Percentiles rank a stretch among this genome's conserved stretches.
phyloP scores from a whole-genome alignment of 2,113 vertebrate genomes.

The Anhinga anhinga region DNA sequence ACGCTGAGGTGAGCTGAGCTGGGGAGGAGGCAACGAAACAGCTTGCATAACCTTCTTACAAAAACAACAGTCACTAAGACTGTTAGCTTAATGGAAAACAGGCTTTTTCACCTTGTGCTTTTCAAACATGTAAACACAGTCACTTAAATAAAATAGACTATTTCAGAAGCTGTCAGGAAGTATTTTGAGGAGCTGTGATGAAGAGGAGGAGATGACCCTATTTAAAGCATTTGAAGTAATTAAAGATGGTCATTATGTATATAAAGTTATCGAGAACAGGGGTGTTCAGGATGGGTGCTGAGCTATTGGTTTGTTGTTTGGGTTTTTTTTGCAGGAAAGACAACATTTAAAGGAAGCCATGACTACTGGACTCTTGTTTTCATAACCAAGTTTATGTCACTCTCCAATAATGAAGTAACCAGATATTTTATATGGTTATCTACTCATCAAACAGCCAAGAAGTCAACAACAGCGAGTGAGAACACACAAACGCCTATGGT shows the following conservation, averaged over 20 bases:
- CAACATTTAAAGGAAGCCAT: constrained; percentile 1
- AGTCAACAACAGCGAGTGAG: constrained; percentile 34
- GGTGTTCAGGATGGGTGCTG: not conserved
- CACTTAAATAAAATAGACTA: not conserved
- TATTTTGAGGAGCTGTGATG: not conserved
- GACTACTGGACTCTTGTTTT: constrained; percentile 16
- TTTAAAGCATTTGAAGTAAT: not conserved
- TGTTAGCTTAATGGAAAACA: not conserved
- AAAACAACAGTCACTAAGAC: not conserved
- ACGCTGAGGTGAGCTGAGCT: not conserved
- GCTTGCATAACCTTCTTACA: constrained; percentile 1
- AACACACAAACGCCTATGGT: constrained; percentile 30
- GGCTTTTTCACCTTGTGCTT: not conserved
- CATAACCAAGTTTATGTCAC: constrained; percentile 30
- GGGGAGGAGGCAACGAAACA: not conserved
- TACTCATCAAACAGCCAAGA: constrained; percentile 24
- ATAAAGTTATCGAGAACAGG: not conserved
- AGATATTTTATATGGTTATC: constrained; percentile 27
- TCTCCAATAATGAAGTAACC: constrained; percentile 23
- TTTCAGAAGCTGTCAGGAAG: not conserved
- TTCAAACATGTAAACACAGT: not conserved
- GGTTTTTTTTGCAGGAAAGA: not conserved
- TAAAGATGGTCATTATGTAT: not conserved
- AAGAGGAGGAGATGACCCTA: not conserved
- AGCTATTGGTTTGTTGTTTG: not conserved